Percentiles rank a stretch among this genome's conserved stretches.
phyloP scores from a whole-genome alignment of 2,797 vertebrate genomes.

The Nyctibius grandis region DNA sequence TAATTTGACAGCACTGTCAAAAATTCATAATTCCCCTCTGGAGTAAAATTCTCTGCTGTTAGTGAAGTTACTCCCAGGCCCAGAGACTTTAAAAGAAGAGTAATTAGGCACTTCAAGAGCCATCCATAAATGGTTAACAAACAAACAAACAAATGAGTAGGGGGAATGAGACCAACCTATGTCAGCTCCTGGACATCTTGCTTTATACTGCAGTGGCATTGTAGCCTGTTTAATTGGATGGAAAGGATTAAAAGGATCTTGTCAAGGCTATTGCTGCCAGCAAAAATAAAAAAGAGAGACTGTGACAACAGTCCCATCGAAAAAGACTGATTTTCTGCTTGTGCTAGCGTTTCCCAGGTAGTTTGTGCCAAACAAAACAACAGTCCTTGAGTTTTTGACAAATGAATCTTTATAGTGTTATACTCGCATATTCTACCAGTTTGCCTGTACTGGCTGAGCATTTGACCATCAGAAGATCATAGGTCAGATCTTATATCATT shows the following conservation, averaged over 20 bases:
- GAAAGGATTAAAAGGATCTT: conserved; percentile 23
- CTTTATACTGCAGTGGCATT: background rate
- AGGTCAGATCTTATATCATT: background rate
- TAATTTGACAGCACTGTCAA: background rate
- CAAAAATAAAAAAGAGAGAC: background rate
- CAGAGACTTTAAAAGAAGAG: background rate
- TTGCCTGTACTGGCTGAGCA: background rate
- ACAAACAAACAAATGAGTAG: background rate
- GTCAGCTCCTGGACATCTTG: background rate
- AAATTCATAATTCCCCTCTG: background rate
- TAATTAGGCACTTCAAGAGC: background rate
- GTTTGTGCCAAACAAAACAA: background rate
- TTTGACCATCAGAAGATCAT: background rate
- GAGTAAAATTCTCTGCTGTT: background rate
- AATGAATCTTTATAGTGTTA: background rate
- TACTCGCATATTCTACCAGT: background rate
- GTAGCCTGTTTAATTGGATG: background rate
- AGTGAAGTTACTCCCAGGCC: background rate
- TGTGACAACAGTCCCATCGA: background rate
- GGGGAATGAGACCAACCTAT: background rate
- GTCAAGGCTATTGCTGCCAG: background rate
- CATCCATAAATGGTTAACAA: background rate
- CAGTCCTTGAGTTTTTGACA: background rate
- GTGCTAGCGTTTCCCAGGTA: background rate
- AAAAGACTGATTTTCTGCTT: conserved; percentile 17